Base-by-base conservation (phyloP, 2,113 vertebrate genomes). In the Phylloscopus trochilus region DNA sequence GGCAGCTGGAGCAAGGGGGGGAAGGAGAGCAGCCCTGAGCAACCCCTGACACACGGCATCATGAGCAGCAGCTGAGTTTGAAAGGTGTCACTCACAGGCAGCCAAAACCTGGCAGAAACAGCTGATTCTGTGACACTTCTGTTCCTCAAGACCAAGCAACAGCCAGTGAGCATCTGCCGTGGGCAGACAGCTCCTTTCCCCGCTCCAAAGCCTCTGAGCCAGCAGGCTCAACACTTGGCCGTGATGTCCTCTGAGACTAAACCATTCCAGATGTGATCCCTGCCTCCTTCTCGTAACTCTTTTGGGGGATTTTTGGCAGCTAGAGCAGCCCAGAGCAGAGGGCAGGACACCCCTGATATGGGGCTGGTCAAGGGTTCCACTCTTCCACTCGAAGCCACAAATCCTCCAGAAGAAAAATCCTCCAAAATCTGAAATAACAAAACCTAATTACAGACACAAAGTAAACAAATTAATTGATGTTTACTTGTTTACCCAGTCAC, bases 381-480 rank as follows among this genome's bases (percentile, higher is more conserved):
- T 37, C 49, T 39, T 59, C 26, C 23, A 43, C 35, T 62, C 75
- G 30, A 87, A 87, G n/a, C 39, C 63, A 28, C n/a, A 70, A 52
- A 85, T n/a, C 49, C 80, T 51, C 55, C 73, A 51, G 56, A 0
- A 83, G 44, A 83, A 47, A 77, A 75, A 60, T 67, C 46, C 58
- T 90, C 75, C 55, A 90, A 93, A 92, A 44, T 19, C 75, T 11
- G 37, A 88, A 84, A 95, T 66, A 90, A 87, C 78, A 80, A 80
- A 66, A 49, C 2, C 69, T 86, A 92, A 96, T 96, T 94, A 75
- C 75, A 77, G 75, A 27, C 67, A 82, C 67, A 90, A 94, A 93
- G 64, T 81, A 95, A 96, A 95, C 96, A 96, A 95, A 96, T 94
- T 91, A 97, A 79, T 83, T 83, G 69, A 64, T 96, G 78, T 96